These are phyloP conservation scores for Lysandra bellargus DNA, from an alignment of 2,888 invertebrate species.

Conservation along the genomic window DNA sequence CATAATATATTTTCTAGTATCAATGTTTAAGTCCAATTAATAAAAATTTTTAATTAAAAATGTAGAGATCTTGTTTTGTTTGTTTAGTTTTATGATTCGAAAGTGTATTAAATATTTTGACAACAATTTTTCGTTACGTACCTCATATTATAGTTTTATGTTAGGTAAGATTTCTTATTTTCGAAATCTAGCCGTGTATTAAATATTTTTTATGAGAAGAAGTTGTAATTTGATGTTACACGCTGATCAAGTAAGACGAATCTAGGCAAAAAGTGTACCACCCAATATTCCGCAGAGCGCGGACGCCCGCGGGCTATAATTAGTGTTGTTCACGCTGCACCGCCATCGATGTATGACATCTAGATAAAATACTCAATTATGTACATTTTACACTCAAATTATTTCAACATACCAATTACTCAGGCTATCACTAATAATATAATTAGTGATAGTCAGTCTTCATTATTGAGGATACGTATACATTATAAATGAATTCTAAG, in stretches of 20 bases:
- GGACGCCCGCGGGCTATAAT: constrained; percentile 14
- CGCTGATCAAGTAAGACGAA: constrained; percentile 1
- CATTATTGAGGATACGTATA: too few species aligned
- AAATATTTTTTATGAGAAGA: background rate
- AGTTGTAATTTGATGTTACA: background rate
- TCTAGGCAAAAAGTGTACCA: background rate
- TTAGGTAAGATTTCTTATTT: too few species aligned
- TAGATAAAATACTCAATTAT: background rate
- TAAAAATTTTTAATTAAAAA: too few species aligned
- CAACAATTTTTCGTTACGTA: background rate
- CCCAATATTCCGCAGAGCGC: constrained; percentile 12
- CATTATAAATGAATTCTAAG: too few species aligned
- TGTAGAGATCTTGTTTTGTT: background rate
- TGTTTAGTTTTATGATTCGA: background rate
- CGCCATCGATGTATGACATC: constrained; percentile 8
- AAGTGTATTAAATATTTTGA: background rate
- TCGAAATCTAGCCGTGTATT: background rate
- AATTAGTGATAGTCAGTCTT: too few species aligned
- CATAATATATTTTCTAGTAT: background rate
- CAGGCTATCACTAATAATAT: too few species aligned
- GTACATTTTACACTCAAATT: background rate
- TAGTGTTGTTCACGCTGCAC: constrained; percentile 21
- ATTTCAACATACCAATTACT: background rate
- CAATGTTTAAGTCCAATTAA: background rate
- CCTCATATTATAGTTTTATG: background rate